Evolutionary conservation across 1,140 invertebrate genomes (phyloP), one percentile per base, ranked within the genome.

Genomic region (Macrostomum lignano): DNA sequence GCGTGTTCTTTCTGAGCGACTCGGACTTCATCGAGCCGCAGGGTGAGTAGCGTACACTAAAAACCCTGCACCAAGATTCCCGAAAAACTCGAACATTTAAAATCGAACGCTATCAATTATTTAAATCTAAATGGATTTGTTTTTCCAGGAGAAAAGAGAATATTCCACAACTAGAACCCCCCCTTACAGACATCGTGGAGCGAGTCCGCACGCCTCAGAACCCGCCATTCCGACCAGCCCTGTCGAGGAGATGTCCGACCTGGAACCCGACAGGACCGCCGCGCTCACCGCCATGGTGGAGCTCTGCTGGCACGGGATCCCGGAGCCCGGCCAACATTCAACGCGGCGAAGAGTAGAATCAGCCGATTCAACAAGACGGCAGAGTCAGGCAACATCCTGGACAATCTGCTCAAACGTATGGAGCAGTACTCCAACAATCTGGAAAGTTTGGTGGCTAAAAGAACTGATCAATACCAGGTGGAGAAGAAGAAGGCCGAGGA

Each of bases 341-440:
- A n/a, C n/a, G n/a, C n/a, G n/a, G n/a, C n/a, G n/a, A n/a, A n/a
- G n/a, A n/a, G n/a, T n/a, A n/a, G n/a, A n/a, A n/a, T n/a, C n/a
- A n/a, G n/a, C n/a, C n/a, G n/a, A n/a, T n/a, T n/a, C n/a, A n/a
- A n/a, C n/a, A n/a, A n/a, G n/a, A n/a, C n/a, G n/a, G n/a, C n/a
- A n/a, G n/a, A n/a, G n/a, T n/a, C n/a, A n/a, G 74, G 74, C 29
- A 84, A 86, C 47, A 73, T 88, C 28, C 56, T 91, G 37, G 86
- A 96, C 55, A 86, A 88, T 60, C 60, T 96, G 17, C 58, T 94
- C n/a, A 73, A 75, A 17, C 72, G 86, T 36, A 93, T 96, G 74
- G 86, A 94, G 52, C 76, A 91, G 48, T 94, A 96, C 48, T 82
- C 86, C 0, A 88, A 82, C 49, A 94, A 94, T 54, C 64, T 96